Percentiles rank a stretch among this genome's conserved stretches.
Evolutionary conservation across 2,797 vertebrate species (phyloP).

Genomic region (Karalla daura): DNA sequence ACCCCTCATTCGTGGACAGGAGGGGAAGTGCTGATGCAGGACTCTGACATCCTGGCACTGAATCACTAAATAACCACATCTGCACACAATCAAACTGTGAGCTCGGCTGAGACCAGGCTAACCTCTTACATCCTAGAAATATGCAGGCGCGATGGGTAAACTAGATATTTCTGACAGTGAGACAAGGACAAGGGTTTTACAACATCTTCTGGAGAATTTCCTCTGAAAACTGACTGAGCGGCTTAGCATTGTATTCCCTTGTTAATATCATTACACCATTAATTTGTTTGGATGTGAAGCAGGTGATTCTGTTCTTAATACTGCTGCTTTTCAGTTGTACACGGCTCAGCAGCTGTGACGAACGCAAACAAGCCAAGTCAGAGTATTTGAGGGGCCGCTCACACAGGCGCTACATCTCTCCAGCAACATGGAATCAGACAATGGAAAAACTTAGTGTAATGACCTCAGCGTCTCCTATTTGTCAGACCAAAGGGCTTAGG

Average conservation of each 20-base stretch:
- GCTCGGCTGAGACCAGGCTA: slow-evolving; percentile 27
- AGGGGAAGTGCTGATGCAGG: slow-evolving; percentile 65
- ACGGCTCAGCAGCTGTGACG: slow-evolving; percentile 47
- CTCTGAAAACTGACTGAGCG: neutral
- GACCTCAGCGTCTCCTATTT: slow-evolving; percentile 67
- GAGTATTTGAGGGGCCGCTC: slow-evolving; percentile 28
- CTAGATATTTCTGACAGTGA: slow-evolving; percentile 1
- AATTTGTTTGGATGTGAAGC: slow-evolving; percentile 32
- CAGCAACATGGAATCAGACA: slow-evolving; percentile 58
- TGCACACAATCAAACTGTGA: slow-evolving; percentile 65
- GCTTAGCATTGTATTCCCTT: neutral
- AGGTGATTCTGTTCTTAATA: slow-evolving; percentile 35
- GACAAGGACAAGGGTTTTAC: slow-evolving; percentile 2
- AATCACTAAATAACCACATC: slow-evolving; percentile 72
- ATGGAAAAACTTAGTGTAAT: slow-evolving; percentile 69
- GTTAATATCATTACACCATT: slow-evolving; percentile 10
- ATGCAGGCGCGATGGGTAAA: slow-evolving; percentile 17
- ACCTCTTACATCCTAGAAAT: slow-evolving; percentile 33
- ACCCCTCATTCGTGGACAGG: slow-evolving; percentile 57
- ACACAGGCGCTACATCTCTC: slow-evolving; percentile 37
- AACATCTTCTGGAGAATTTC: neutral
- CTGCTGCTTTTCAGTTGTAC: slow-evolving; percentile 16
- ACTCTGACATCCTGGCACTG: slow-evolving; percentile 65
- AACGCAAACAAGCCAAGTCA: slow-evolving; percentile 30
- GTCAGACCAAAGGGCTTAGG: slow-evolving; percentile 60